Evolutionary conservation across 2,113 vertebrate species (phyloP).

Genomic region (Lampris megalopsis): DNA sequence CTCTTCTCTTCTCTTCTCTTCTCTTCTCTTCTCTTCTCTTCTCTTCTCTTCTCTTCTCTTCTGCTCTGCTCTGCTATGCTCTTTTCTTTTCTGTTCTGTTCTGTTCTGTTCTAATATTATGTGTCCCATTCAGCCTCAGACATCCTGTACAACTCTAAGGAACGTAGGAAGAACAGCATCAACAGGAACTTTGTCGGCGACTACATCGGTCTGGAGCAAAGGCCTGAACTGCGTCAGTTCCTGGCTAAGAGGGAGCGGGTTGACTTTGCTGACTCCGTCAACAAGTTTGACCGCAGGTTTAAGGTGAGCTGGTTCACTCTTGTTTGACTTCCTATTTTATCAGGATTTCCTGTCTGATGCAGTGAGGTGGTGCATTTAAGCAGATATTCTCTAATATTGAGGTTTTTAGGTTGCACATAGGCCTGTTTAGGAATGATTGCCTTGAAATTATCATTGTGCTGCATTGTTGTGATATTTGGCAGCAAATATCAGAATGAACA

Average conservation of each 20-base stretch:
- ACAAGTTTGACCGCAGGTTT: conserved; percentile 96
- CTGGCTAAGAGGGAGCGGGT: conserved; percentile 91
- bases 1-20: no score
- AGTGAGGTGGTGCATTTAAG: background rate
- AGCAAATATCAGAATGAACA: no score
- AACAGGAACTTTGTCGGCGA: conserved; percentile 98
- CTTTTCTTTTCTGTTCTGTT: no score
- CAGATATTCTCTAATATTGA: background rate
- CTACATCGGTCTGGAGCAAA: conserved; percentile 96
- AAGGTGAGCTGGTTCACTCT: conserved; percentile 83
- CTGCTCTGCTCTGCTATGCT: background rate
- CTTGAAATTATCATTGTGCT: background rate
- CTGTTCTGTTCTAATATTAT: background rate
- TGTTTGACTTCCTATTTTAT: no score
- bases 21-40: background rate
- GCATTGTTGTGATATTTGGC: background rate
- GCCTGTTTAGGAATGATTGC: no score
- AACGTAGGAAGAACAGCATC: conserved; percentile 94
- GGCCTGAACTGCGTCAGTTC: conserved; percentile 93
- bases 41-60: background rate
- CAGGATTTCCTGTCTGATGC: background rate
- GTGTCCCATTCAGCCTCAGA: conserved; percentile 85
- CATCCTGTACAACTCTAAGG: conserved; percentile 96
- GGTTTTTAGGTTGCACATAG: no score
- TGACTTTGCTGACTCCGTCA: conserved; percentile 93